These are phyloP conservation scores for Tamias sibiricus DNA, from an alignment of 2,113 vertebrate species.

Conservation along the genomic window DNA sequence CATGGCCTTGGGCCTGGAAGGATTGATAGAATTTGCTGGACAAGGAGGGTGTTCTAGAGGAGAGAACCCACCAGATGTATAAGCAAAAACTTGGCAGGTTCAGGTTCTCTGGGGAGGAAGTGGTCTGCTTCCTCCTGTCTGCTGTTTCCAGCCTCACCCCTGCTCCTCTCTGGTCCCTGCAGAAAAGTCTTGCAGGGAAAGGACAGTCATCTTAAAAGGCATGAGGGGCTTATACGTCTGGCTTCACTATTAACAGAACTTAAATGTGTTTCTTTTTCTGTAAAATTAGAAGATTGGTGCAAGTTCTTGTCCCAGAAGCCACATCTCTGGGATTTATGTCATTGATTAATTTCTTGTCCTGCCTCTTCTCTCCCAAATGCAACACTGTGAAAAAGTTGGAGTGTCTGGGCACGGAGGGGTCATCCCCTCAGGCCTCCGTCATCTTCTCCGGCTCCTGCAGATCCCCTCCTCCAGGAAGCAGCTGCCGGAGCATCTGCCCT, in stretches of 20 bases:
- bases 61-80: neutral
- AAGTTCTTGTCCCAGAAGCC: neutral
- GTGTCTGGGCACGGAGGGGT: neutral
- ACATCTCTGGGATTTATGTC: neutral
- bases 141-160: neutral
- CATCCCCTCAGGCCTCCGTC: neutral
- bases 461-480: constrained; percentile 52
- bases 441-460: neutral
- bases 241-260: neutral
- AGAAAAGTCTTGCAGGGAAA: neutral
- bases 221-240: neutral
- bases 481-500: constrained; percentile 74
- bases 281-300: neutral
- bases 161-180: neutral
- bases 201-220: neutral
- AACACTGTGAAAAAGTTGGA: neutral
- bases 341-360: constrained; percentile 38
- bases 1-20: neutral
- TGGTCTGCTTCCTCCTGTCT: neutral
- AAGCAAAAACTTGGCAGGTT: neutral
- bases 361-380: neutral
- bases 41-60: neutral
- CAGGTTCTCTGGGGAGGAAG: neutral
- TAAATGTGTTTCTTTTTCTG: neutral
- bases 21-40: neutral